Base-by-base conservation (phyloP, 2,888 invertebrate species). In the Hyposoter dolosus region DNA sequence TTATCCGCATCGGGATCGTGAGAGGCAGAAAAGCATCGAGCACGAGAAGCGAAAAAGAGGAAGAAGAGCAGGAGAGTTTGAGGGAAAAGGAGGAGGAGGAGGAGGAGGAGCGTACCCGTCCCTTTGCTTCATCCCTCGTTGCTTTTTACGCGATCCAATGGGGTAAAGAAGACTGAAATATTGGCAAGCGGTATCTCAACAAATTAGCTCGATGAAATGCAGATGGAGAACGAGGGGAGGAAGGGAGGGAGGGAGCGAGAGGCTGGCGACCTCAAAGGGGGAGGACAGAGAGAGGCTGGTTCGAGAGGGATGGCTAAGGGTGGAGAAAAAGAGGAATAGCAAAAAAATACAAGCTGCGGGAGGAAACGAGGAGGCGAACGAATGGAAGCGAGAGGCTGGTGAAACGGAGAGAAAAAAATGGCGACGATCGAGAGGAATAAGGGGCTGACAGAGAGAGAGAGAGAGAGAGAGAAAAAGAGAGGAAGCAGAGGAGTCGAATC, bases 181-280 rank as follows among this genome's bases (percentile, higher is more conserved):
- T 94, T 93, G 93, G 93, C 93, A 94, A 93, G 92, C 94, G 92
- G 93, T 93, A 94, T 94, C 93, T 94, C 93, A 92, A 93, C 93
- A 94, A 94, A 94, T 94, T 94, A 94, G 94, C 92, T 87, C 93
- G 92, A 91, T 92, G 93, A 93, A 93, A 93, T 92, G 93, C 92
- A 92, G 93, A 93, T 92, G 91, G 90, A 92, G 90, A 90, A 82
- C 80, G 75, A 79, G 63, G 56, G 35, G 84, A 45, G 56, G 35
- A 83, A 45, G 68, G 32, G 82, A 89, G 90, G 89, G 89, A 88
- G 89, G 87, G 80, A 84, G 79, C 45, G 50, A 76, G 84, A 78
- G 76, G 84, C 84, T 81, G 84, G 35, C 28, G 53, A 71, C 28
- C 77, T 72, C 60, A 47, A 50, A 53, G 50, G 82, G 65, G 80